Base-by-base conservation (phyloP, 2,888 invertebrate genomes). In the Heliconius sara region DNA sequence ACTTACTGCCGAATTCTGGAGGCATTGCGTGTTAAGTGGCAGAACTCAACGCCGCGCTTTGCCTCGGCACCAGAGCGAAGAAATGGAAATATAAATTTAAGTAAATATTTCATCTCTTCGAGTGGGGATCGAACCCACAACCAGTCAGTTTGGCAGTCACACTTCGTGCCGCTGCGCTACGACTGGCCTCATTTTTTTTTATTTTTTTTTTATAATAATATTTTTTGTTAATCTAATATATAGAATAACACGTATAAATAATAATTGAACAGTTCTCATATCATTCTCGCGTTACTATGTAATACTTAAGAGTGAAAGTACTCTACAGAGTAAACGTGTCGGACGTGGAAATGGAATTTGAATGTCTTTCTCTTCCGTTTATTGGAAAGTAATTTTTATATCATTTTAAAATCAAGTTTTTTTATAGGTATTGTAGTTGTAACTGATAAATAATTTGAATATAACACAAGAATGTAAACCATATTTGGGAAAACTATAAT, bases 261-360 rank as follows among this genome's bases (percentile, higher is more conserved):
- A 60, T 60, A 57, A 60, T 60, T 73, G 3, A 2, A n/a, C 0
- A 30, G n/a, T 27, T 34, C 30, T 72, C 30, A 13, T 72, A 34
- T 57, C 10, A 43, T 63, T 73, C 13, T 60, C 34, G 9, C n/a
- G 27, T 75, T 65, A 30, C 65, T 10, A 39, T 65, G 22, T 65
- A 27, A 65, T 47, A 66, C 47, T 66, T 65, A 66, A 66, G 22
- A 75, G 75, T 66, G 65, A 75, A 75, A 75, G 75, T 75, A 65
- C 25, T 6, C 9, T 43, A 19, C 10, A 27, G 22, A 27, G 43
- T 74, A 27, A 75, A 75, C 27, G 65, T 65, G 65, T 65, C 43
- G 57, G 57, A 57, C 57, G n/a, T 57, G 43, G 43, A 43, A 75
- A 63, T 75, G 43, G 22, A 47, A 7, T 65, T 75, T 47, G 25